Percentiles rank a stretch among this genome's conserved stretches.
phyloP scores from a whole-genome alignment of 2,113 vertebrate species.

The Oreochromis spilurus region DNA sequence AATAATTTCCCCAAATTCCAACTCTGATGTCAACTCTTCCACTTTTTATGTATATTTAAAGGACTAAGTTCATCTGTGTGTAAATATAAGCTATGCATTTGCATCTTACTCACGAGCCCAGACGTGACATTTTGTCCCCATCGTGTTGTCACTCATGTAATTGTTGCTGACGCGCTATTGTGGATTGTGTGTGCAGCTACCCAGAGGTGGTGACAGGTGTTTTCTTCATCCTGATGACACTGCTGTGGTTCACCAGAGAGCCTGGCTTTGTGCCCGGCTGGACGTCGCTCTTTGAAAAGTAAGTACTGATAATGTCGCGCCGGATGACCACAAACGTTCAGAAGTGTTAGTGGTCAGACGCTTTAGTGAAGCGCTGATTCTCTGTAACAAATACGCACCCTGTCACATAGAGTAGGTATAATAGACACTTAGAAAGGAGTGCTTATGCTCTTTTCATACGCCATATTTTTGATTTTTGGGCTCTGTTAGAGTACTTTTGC shows the following conservation, averaged over 20 bases:
- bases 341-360: neutral
- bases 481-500: neutral
- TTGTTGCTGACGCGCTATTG: neutral
- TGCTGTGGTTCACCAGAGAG: conserved; percentile 97
- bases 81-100: neutral
- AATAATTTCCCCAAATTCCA: neutral
- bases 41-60: neutral
- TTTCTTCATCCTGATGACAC: conserved; percentile 94
- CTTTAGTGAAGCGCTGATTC: neutral
- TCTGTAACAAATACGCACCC: neutral
- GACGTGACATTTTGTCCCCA: neutral
- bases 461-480: neutral
- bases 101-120: neutral
- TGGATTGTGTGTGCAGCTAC: conserved; percentile 74
- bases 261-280: conserved; percentile 97
- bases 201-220: conserved; percentile 94
- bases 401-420: neutral
- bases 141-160: neutral
- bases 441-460: neutral
- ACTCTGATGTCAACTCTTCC: neutral
- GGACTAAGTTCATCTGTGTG: neutral
- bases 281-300: conserved; percentile 97
- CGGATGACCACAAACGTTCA: neutral
- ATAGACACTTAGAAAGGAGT: neutral
- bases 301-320: conserved; percentile 21